phyloP scores from a whole-genome alignment of 2,113 vertebrate genomes.

The Burhinus bistriatus region DNA sequence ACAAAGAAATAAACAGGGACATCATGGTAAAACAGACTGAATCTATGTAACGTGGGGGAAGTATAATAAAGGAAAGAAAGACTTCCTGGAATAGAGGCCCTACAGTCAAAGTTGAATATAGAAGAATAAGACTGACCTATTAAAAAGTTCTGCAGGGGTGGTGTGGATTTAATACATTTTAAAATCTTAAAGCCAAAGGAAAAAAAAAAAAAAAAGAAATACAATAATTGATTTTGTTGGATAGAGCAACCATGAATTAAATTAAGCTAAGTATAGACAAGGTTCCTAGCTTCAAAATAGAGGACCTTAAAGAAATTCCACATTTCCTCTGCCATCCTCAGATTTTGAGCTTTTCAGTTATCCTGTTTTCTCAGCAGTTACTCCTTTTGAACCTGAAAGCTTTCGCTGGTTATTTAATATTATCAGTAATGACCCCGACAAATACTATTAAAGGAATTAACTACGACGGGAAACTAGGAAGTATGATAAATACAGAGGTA shows the following conservation, averaged over 20 bases:
- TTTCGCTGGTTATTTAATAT: not conserved
- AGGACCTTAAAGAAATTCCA: not conserved
- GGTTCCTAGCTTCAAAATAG: not conserved
- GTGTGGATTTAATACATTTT: not conserved
- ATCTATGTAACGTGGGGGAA: not conserved
- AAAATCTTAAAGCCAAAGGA: not conserved
- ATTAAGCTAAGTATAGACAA: not conserved
- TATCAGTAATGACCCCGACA: not conserved
- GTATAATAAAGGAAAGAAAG: not conserved
- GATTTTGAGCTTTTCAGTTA: not conserved
- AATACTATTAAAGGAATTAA: not conserved
- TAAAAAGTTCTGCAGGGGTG: not conserved
- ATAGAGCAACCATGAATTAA: not conserved
- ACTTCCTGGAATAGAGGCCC: not conserved
- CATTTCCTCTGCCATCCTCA: not conserved
- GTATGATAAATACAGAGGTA: not conserved
- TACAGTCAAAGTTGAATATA: not conserved
- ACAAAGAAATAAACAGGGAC: not conserved
- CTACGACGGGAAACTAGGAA: not conserved
- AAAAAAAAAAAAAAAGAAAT: rapidly evolving
- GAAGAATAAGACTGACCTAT: not conserved
- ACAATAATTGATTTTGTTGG: not conserved
- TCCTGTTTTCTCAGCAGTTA: not conserved
- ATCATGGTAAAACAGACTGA: not conserved
- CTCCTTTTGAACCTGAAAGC: not conserved